A percentile compares a stretch with the other conserved stretches of the same genome.
phyloP scores from a whole-genome alignment of 2,888 invertebrate genomes.

The Dascillus cervinus region DNA sequence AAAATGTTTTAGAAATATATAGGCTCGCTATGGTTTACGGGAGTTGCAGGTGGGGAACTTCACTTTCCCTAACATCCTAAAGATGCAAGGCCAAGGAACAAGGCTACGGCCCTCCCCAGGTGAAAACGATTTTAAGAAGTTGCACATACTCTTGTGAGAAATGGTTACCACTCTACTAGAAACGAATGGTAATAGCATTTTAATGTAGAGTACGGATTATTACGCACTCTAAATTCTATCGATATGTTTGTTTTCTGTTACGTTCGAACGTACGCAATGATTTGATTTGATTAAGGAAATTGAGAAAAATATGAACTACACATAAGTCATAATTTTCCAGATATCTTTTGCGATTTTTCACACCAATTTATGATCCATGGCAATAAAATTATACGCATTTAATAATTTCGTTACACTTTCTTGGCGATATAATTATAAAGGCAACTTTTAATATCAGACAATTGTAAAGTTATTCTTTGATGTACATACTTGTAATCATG shows the following conservation, averaged over 20 bases:
- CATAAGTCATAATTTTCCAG: neutral
- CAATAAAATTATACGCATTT: too few species aligned
- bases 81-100: conserved; percentile 31
- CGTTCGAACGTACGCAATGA: neutral
- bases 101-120: conserved; percentile 14
- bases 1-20: conserved; percentile 25
- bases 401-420: too few species aligned
- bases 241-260: too few species aligned
- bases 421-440: too few species aligned
- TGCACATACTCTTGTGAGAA: too few species aligned
- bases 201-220: neutral
- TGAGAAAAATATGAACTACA: neutral
- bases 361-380: too few species aligned
- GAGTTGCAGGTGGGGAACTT: conserved; percentile 22
- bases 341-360: too few species aligned
- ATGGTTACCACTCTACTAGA: too few species aligned
- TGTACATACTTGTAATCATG: too few species aligned
- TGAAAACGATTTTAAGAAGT: conserved; percentile 1
- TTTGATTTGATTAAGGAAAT: neutral
- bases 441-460: too few species aligned
- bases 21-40: conserved; percentile 24
- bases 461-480: too few species aligned
- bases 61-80: conserved; percentile 25
- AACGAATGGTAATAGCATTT: too few species aligned
- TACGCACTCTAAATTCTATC: neutral